These are phyloP conservation scores for Chrysocyon brachyurus DNA, from an alignment of 2,797 vertebrate species.

Conservation along the genomic window DNA sequence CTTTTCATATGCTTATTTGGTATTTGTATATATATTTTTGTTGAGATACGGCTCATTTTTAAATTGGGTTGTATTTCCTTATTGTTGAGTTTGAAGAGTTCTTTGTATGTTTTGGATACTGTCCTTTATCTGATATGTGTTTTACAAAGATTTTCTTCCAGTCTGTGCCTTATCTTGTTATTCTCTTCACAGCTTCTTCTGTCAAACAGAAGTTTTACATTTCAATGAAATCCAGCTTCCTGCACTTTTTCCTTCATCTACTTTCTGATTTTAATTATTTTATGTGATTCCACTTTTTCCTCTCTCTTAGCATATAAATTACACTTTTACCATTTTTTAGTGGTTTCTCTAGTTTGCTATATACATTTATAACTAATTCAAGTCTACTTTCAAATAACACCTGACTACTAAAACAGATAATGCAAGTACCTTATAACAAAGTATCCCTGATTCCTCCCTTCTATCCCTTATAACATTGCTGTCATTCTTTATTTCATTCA, in stretches of 20 bases:
- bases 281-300: not conserved
- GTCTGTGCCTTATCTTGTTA: not conserved
- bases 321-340: not conserved
- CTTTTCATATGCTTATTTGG: not conserved
- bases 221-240: not conserved
- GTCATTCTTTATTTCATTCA: not conserved
- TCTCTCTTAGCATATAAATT: not conserved
- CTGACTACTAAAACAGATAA: no score
- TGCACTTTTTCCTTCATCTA: not conserved
- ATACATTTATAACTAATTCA: not conserved
- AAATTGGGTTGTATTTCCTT: not conserved
- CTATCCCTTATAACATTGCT: not conserved
- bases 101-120: constrained; percentile 5
- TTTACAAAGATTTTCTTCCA: not conserved
- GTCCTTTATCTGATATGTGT: not conserved
- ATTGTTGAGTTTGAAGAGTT: not conserved
- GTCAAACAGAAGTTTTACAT: not conserved
- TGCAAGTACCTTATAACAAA: not conserved
- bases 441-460: not conserved
- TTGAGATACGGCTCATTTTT: not conserved
- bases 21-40: not conserved
- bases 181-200: constrained; percentile 1
- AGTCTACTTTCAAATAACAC: not conserved
- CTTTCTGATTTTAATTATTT: constrained; percentile 22
- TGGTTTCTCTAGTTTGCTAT: not conserved